Conservation (phyloP, 2,888 invertebrate species). For the Orthonevra nobilis region DNA sequence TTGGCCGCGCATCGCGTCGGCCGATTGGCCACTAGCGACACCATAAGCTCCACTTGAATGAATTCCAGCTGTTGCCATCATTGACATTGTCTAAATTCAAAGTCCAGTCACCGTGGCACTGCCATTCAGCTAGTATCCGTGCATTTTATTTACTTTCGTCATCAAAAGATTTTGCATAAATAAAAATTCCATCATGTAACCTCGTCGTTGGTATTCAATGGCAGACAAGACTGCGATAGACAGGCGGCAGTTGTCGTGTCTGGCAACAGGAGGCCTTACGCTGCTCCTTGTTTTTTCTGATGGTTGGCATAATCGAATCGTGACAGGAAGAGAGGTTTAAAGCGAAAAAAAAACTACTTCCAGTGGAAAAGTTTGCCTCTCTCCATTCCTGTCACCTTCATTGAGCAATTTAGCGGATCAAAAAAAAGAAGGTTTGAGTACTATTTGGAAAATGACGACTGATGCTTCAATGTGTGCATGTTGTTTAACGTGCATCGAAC, state of each 20-base stretch:
- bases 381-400: neutral
- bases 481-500: slow-evolving; percentile 13
- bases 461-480: neutral
- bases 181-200: slow-evolving; percentile 38
- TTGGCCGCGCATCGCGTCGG: too few relatives aligned
- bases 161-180: slow-evolving; percentile 40
- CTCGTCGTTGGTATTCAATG: slow-evolving; percentile 52
- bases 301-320: slow-evolving; percentile 8
- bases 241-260: neutral
- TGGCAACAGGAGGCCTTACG: slow-evolving; percentile 1
- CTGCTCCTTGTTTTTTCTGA: slow-evolving; percentile 10
- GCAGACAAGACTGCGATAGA: slow-evolving; percentile 17
- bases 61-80: neutral
- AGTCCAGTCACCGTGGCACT: slow-evolving; percentile 3
- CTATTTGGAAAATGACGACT: neutral
- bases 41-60: slow-evolving; percentile 24
- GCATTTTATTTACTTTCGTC: slow-evolving; percentile 32
- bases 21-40: slow-evolving; percentile 1
- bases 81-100: slow-evolving; percentile 9
- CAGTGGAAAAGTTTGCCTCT: slow-evolving; percentile 25
- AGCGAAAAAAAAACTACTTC: slow-evolving; percentile 5
- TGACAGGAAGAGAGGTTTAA: slow-evolving; percentile 48
- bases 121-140: neutral
- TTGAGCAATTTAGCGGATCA: neutral
- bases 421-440: neutral